Percentiles rank a stretch among this genome's conserved stretches.
phyloP scores from a whole-genome alignment of 2,888 invertebrate genomes.

The Augiades crinisus region DNA sequence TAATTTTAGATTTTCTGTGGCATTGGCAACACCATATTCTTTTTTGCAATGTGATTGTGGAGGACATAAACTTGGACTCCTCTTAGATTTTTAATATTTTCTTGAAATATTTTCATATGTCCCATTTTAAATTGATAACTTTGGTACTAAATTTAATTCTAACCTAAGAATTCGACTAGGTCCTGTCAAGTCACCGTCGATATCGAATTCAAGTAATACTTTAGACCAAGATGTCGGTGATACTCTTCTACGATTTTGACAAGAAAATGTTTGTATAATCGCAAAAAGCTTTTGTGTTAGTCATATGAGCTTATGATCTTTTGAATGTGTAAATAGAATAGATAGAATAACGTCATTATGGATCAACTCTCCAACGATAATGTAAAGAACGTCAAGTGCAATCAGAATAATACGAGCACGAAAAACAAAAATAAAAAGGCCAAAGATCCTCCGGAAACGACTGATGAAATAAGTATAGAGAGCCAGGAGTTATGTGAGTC shows the following conservation, averaged over 20 bases:
- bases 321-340: conserved; percentile 73
- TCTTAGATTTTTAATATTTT: conserved; percentile 54
- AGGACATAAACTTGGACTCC: conserved; percentile 50
- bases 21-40: conserved; percentile 39
- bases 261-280: conserved; percentile 66
- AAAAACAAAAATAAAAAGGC: conserved; percentile 74
- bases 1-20: neutral
- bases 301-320: conserved; percentile 58
- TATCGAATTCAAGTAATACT: conserved; percentile 50
- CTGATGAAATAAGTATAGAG: conserved; percentile 59
- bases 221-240: conserved; percentile 76
- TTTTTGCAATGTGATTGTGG: conserved; percentile 75
- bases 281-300: conserved; percentile 53
- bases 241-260: conserved; percentile 73
- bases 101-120: conserved; percentile 54
- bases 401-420: conserved; percentile 61
- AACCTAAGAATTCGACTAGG: conserved; percentile 40
- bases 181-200: conserved; percentile 44
- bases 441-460: conserved; percentile 70
- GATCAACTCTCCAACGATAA: conserved; percentile 68
- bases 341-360: conserved; percentile 65
- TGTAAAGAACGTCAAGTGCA: conserved; percentile 67
- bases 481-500: conserved; percentile 64
- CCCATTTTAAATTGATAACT: conserved; percentile 45
- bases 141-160: conserved; percentile 43